Percentiles rank a stretch among this genome's conserved stretches.
Conservation (phyloP, 2,888 invertebrate genomes). For the Alviniconcha strummeri region DNA sequence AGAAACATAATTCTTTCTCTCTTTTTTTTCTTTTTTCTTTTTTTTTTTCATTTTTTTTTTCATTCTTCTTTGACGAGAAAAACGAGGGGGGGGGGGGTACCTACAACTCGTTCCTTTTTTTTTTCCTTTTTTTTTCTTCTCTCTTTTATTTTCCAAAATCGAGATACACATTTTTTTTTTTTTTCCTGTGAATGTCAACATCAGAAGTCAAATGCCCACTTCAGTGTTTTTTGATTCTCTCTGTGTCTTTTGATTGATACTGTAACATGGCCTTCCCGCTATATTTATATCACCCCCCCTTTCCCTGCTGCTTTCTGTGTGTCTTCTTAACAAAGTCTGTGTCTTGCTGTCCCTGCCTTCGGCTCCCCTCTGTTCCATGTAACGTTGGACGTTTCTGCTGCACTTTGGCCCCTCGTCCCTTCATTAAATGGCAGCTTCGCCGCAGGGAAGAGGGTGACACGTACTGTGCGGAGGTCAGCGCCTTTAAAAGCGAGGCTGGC, state of each 20-base stretch:
- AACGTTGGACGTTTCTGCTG: slow-evolving; percentile 18
- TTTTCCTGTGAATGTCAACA: neutral
- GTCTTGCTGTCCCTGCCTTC: neutral
- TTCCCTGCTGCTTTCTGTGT: slow-evolving; percentile 30
- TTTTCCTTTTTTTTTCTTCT: neutral
- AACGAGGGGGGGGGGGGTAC: no score
- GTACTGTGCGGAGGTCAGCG: no score
- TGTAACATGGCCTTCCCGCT: neutral
- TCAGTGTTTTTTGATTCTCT: slow-evolving; percentile 12
- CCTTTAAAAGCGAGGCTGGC: no score
- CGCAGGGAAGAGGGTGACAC: no score
- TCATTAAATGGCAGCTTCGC: slow-evolving; percentile 8
- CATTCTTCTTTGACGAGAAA: no score
- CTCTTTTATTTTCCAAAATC: neutral
- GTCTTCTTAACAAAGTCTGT: slow-evolving; percentile 18
- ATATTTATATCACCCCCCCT: neutral
- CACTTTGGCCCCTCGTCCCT: neutral
- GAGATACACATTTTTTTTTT: neutral
- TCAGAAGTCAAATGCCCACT: slow-evolving; percentile 10
- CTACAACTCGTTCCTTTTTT: no score
- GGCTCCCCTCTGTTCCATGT: slow-evolving; percentile 7
- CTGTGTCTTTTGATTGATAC: slow-evolving; percentile 14
- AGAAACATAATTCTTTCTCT: no score
- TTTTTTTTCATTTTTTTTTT: no score
- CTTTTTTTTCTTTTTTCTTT: no score